Evolutionary conservation across 2,888 invertebrate species (phyloP).

Genomic region (Apamea monoglypha): DNA sequence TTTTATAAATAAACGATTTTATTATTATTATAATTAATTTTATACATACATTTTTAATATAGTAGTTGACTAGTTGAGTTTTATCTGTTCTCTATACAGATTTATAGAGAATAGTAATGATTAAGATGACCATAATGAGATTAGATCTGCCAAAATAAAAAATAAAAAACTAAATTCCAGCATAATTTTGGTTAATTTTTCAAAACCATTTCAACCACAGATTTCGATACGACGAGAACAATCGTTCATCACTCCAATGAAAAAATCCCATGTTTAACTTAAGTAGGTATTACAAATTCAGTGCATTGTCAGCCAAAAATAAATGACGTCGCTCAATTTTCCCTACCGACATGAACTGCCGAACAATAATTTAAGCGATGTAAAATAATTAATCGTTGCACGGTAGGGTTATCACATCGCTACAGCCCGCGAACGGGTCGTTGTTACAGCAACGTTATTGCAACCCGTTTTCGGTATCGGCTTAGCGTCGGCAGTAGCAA

Average conservation of each 20-base stretch:
- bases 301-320: not conserved
- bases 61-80: not conserved
- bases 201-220: not conserved
- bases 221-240: no score
- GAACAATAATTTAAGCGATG: conserved; percentile 13
- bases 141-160: not conserved
- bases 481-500: not conserved
- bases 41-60: not conserved
- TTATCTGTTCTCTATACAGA: not conserved
- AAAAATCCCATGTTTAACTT: not conserved
- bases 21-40: no score
- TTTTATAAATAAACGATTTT: no score
- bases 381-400: conserved; percentile 6
- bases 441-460: conserved; percentile 47
- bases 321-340: not conserved
- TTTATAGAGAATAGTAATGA: not conserved
- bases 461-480: conserved; percentile 28
- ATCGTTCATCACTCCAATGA: not conserved
- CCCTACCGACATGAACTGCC: not conserved
- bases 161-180: not conserved
- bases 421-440: conserved; percentile 20
- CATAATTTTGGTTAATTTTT: not conserved
- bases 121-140: not conserved
- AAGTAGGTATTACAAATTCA: not conserved
- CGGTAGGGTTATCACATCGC: conserved; percentile 19